Evolutionary conservation across 2,797 vertebrate species (phyloP), one percentile per base, ranked within the genome.

Genomic region (Numenius phaeopus): DNA sequence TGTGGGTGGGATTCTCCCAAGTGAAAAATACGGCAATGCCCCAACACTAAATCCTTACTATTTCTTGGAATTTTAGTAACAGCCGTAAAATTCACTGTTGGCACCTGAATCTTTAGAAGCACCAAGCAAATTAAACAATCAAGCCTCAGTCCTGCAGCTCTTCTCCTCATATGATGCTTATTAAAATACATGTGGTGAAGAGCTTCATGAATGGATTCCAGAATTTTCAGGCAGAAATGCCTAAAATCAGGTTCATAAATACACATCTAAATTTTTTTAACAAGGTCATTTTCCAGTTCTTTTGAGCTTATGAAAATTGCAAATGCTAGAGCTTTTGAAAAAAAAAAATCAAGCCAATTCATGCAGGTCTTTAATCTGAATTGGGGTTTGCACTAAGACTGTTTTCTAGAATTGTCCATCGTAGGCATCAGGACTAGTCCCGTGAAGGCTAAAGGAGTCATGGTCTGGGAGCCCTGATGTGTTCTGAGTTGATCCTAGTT

Each of bases 1-100:
- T 81, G 64, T 92, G 93, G 61, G 82, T 94, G 95, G 89, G 87
- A 88, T 92, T 95, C 75, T 97, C 94, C 92, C 92, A 89, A 91
- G 89, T 70, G 94, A 72, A 94, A 94, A 94, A 95, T 73, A 89
- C 1, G 2, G 65, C 58, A 93, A 30, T 89, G 42, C 39, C 49
- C 47, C 67, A 88, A 85, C 52, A 55, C 32, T 52, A 69, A 95
- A 71, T 93, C 71, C 42, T 90, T 55, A 78, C 40, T 85, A 10
- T 92, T 96, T 95, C 94, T 87, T 94, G 89, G 89, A 95, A 96
- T 96, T 95, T 94, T 78, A 92, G 78, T 94, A 89, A 94, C 34
- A 75, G 44, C 52, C 67, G 67, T 94, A 93, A 94, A 94, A 88
- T 89, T 81, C 7, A 3, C 58, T 90, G 58, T 83, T 94, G 92